Evolutionary conservation across 2,113 vertebrate genomes (phyloP), one percentile per base, ranked within the genome.

Genomic region (Microcebus lehilahytsara): DNA sequence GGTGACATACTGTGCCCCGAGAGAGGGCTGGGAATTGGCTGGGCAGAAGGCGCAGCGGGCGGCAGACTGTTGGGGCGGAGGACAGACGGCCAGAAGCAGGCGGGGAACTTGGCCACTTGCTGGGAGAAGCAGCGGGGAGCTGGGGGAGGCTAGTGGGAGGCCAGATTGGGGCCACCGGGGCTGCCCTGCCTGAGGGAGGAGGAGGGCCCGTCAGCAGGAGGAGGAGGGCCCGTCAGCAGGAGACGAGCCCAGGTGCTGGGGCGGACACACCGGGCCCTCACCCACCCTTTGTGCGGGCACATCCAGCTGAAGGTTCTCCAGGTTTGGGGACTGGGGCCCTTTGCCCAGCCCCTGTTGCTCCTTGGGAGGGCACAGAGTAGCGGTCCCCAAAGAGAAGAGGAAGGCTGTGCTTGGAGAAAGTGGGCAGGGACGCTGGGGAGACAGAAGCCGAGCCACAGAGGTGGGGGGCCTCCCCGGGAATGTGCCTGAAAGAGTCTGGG

Each of bases 141-240:
- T 1, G 66, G 79, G 37, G 23, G 22, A 19, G 23, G 42, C 16
- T 32, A 72, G 72, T 66, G 5, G 62, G 79, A 12, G 99, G 95
- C 83, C 62, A 97, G 95, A 16, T 8, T 96, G 23, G 25, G 69
- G 20, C 74, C 96, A 69, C 97, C 94, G 96, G 88, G 97, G 77
- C n/a, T 91, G 1, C 40, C 89, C 89, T 89, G 89, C 90, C 62
- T 86, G 85, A 96, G 95, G 25, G 77, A 56, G 25, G 77, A 58
- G 72, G 85, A 86, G 94, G 71, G 37, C 37, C 71, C 12, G 4
- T 30, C 19, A 32, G 32, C 27, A 42, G 16, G 62, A 32, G 81
- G 77, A 58, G 72, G 85, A 86, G 94, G 71, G 37, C 37, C 71
- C 12, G 4, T 30, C 19, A 32, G 32, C 27, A 42, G 16, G 62